phyloP scores from a whole-genome alignment of 2,888 invertebrate species.

The Notocelia uddmanniana region DNA sequence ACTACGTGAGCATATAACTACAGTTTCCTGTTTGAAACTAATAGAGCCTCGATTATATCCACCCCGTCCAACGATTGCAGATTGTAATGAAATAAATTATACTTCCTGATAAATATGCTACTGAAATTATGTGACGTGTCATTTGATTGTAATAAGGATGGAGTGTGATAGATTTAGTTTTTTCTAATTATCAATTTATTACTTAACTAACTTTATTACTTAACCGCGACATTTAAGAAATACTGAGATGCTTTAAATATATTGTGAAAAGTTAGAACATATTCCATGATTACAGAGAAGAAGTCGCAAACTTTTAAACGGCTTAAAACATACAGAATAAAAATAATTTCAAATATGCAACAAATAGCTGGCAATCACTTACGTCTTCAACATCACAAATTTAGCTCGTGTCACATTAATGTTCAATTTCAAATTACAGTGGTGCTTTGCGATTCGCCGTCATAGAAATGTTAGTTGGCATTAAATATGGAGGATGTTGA shows the following conservation, averaged over 20 bases:
- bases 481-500: slow-evolving; percentile 77
- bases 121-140: no score
- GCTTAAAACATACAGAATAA: slow-evolving; percentile 19
- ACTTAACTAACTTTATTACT: no score
- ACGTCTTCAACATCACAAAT: slow-evolving; percentile 32
- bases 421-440: slow-evolving; percentile 69
- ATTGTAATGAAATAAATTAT: neutral
- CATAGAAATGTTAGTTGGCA: slow-evolving; percentile 75
- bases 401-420: slow-evolving; percentile 56
- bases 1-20: slow-evolving; percentile 26
- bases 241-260: no score
- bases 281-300: no score
- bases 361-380: slow-evolving; percentile 46
- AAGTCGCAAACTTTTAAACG: neutral
- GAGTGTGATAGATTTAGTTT: no score
- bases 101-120: neutral
- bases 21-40: slow-evolving; percentile 41
- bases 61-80: slow-evolving; percentile 15
- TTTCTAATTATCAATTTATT: no score
- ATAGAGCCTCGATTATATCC: slow-evolving; percentile 20
- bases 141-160: no score
- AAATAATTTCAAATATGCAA: slow-evolving; percentile 42
- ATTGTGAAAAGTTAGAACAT: no score
- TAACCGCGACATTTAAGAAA: no score
- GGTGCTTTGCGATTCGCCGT: slow-evolving; percentile 57